Evolutionary conservation across 1,140 invertebrate genomes (phyloP).

Genomic region (Campoletis sonorensis): DNA sequence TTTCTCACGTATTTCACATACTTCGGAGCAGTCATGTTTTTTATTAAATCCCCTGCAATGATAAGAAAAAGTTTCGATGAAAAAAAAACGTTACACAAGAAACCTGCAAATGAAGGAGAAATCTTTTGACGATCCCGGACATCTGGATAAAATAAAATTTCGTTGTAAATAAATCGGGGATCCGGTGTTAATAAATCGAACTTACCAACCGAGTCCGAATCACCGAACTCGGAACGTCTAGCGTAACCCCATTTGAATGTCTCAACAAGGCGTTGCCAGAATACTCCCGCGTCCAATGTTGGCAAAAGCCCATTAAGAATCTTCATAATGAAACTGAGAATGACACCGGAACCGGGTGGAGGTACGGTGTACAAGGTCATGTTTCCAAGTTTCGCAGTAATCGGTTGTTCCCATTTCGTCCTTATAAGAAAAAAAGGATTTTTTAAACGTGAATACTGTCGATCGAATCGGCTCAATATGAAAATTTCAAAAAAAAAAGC

Average conservation of each 20-base stretch:
- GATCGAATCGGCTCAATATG: no score
- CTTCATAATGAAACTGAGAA: slow-evolving; percentile 91
- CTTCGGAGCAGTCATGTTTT: slow-evolving; percentile 81
- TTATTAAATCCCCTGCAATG: slow-evolving; percentile 57
- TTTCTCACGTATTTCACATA: slow-evolving; percentile 80
- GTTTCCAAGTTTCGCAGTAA: slow-evolving; percentile 76
- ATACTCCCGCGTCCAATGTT: slow-evolving; percentile 66
- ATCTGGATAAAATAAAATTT: no score
- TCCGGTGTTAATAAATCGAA: no score
- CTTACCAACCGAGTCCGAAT: slow-evolving; percentile 79
- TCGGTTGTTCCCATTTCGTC: slow-evolving; percentile 64
- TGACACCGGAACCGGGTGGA: slow-evolving; percentile 88
- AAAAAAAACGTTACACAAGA: no score
- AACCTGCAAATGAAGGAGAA: no score
- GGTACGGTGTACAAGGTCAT: slow-evolving; percentile 85
- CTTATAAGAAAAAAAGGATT: background rate
- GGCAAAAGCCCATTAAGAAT: slow-evolving; percentile 82
- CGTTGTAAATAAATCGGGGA: no score
- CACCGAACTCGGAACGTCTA: slow-evolving; percentile 89
- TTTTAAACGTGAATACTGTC: no score
- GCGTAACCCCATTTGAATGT: slow-evolving; percentile 97
- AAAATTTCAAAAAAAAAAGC: no score
- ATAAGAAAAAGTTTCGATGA: no score
- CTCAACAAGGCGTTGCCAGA: slow-evolving; percentile 91
- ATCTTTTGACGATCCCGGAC: no score